A percentile compares a stretch with the other conserved stretches of the same genome.
These are phyloP conservation scores for Tachystola acroxantha DNA, from an alignment of 2,888 invertebrate genomes.

Conservation along the genomic window DNA sequence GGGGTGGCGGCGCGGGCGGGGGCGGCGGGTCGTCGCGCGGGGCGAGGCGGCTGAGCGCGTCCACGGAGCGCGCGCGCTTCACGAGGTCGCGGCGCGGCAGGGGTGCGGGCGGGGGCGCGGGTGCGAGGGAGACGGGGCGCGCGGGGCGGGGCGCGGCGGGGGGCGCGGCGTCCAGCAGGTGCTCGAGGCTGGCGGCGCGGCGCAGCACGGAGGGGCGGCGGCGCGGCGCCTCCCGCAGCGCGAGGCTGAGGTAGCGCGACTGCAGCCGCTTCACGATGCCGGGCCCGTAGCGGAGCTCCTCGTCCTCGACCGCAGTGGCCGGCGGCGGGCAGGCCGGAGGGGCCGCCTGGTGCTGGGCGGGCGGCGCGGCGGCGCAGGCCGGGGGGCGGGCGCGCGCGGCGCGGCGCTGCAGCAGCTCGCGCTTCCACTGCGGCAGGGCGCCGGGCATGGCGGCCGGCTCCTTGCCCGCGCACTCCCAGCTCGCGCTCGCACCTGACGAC, in stretches of 20 bases:
- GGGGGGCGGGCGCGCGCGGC: constrained; percentile 63
- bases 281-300: constrained; percentile 93
- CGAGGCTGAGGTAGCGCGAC: constrained; percentile 91
- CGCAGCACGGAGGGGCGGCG: constrained; percentile 85
- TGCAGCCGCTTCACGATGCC: constrained; percentile 93
- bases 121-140: constrained; percentile 28
- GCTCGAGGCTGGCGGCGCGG: constrained; percentile 90
- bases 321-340: constrained; percentile 45
- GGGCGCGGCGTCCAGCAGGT: constrained; percentile 84
- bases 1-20: constrained; percentile 56
- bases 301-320: constrained; percentile 62
- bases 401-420: constrained; percentile 87
- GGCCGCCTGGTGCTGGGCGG: constrained; percentile 34
- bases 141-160: constrained; percentile 36
- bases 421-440: constrained; percentile 88
- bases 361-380: constrained; percentile 28
- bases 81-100: constrained; percentile 75
- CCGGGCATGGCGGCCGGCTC: constrained; percentile 60
- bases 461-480: not conserved
- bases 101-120: constrained; percentile 49
- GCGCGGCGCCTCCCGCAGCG: constrained; percentile 85
- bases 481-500: not conserved
- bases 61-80: constrained; percentile 92
- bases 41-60: constrained; percentile 86
- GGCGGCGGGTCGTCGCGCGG: constrained; percentile 79